Percentiles rank a stretch among this genome's conserved stretches.
phyloP scores from a whole-genome alignment of 92 coral and sea anemone species.

The Porites rus region DNA sequence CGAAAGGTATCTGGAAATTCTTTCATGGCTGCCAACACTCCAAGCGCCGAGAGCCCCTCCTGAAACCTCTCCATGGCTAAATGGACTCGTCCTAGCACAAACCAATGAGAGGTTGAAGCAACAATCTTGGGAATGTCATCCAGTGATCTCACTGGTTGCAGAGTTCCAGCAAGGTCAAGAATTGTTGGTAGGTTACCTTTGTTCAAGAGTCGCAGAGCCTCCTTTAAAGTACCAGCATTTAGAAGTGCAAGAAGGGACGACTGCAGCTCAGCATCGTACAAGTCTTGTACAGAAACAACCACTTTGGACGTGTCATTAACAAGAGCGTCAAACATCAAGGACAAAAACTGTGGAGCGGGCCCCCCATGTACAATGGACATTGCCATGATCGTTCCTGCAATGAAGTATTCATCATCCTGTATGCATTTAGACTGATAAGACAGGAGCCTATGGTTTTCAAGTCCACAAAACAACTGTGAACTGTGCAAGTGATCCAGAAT shows the following conservation, averaged over 20 bases:
- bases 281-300: constrained; percentile 53
- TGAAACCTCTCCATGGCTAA: constrained; percentile 70
- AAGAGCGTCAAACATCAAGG: constrained; percentile 59
- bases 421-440: constrained; percentile 63
- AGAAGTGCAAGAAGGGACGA: not conserved
- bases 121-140: constrained; percentile 63
- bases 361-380: constrained; percentile 82
- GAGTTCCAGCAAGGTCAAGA: constrained; percentile 9
- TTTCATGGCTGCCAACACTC: constrained; percentile 66
- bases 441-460: constrained; percentile 37
- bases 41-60: constrained; percentile 58
- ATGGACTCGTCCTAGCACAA: constrained; percentile 61
- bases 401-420: too few relatives aligned
- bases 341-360: constrained; percentile 59
- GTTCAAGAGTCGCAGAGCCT: constrained; percentile 44
- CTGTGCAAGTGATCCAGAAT: constrained; percentile 48
- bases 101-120: constrained; percentile 67
- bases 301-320: constrained; percentile 49
- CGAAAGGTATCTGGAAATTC: constrained; percentile 51
- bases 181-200: constrained; percentile 34
- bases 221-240: constrained; percentile 43
- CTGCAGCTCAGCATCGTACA: constrained; percentile 55
- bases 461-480: constrained; percentile 62
- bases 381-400: too few relatives aligned
- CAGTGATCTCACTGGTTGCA: not conserved